Conservation (phyloP, 2,888 invertebrate genomes). For the Drosophila gaucha region DNA sequence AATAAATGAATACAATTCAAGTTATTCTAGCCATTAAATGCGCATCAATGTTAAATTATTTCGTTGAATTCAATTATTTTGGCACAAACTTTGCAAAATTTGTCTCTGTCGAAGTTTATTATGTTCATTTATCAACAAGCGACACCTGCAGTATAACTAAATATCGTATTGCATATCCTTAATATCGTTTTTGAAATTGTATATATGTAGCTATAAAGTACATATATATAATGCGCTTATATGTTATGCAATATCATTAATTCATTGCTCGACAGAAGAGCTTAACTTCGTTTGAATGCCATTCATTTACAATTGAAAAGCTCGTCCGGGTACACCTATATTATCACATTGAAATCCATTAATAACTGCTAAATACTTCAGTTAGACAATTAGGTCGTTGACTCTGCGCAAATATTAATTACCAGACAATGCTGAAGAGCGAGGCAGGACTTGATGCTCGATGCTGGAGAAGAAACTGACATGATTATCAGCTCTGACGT, state of each 20-base stretch:
- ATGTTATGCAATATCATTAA: no score
- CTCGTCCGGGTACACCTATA: neutral
- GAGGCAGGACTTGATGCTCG: conserved; percentile 13
- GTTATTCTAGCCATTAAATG: conserved; percentile 50
- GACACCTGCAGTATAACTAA: neutral
- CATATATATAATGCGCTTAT: no score
- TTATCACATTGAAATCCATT: conserved; percentile 1
- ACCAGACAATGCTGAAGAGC: conserved; percentile 32
- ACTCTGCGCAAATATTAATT: conserved; percentile 47
- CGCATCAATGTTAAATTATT: conserved; percentile 49
- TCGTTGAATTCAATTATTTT: conserved; percentile 12
- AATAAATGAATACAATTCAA: conserved; percentile 14
- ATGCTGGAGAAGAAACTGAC: conserved; percentile 19
- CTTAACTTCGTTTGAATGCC: no score
- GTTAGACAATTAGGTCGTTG: conserved; percentile 3
- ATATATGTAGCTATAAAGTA: no score
- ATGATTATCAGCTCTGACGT: conserved; percentile 26
- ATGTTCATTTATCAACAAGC: neutral
- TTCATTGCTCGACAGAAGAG: no score
- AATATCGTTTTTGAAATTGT: no score
- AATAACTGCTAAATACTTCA: conserved; percentile 7
- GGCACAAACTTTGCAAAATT: neutral
- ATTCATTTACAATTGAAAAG: neutral
- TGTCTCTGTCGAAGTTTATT: neutral
- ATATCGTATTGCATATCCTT: neutral